Base-by-base conservation (phyloP, 2,797 vertebrate genomes). In the Aphelocoma californica region DNA sequence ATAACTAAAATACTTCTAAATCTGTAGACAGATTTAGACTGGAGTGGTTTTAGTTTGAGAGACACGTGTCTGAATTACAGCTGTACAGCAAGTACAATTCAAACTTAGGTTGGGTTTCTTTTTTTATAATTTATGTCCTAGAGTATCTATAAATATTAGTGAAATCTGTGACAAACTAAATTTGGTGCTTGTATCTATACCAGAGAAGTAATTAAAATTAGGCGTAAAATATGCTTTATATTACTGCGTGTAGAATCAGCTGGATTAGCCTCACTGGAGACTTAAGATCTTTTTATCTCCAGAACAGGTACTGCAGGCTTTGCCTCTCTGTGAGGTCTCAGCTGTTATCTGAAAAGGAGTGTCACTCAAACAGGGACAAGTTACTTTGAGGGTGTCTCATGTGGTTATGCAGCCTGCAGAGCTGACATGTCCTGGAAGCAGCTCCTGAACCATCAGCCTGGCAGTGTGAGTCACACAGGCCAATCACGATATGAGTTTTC, bases 281-380 rank as follows among this genome's bases (percentile, higher is more conserved):
- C 70, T 81, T 83, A 78, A 66, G 34, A 83, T 61, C 28, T 74
- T 92, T 88, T 54, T 83, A 78, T 92, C 71, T 8, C 3, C 61
- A 48, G 62, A 97, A 93, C 95, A 88, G 79, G 95, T 95, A 92
- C 62, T 90, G 70, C 93, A 92, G 85, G 93, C 72, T 95, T 92
- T 92, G 54, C 69, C 69, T 92, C 91, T 93, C 50, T 69, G 38
- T 75, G 84, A 96, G 87, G 58, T 91, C 82, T 96, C 66, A 86
- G 14, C 45, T 40, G 60, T 47, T 81, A 71, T 44, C 60, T 80
- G 84, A 74, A 65, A 64, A 91, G 70, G 57, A 70, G 58, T 88
- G 92, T 96, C 90, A 90, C 81, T 95, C 83, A 57, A 90, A 51
- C 47, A 70, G 77, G 73, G 83, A 90, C 66, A 75, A 36, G 70